phyloP scores from a whole-genome alignment of 35 echinoderm and acorn worm species.

The Stichopus chloronotus region DNA sequence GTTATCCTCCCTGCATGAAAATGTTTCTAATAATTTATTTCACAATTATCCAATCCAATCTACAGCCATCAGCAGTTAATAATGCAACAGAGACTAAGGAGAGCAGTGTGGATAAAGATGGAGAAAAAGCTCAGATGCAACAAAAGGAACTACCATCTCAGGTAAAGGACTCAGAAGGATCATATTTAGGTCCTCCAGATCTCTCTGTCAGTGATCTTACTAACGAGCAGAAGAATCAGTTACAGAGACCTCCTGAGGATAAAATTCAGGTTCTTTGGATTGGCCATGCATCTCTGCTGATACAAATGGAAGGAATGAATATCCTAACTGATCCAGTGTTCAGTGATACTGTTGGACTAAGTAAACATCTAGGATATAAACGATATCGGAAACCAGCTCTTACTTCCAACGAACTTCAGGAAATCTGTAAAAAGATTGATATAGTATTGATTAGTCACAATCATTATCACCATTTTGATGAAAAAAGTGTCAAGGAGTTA shows the following conservation, averaged over 20 bases:
- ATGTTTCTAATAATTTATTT: no score
- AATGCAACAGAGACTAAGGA: no score
- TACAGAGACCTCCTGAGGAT: neutral
- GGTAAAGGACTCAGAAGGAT: no score
- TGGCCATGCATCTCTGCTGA: conserved; percentile 48
- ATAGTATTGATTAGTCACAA: conserved; percentile 44
- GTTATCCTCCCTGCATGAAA: no score
- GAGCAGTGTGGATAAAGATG: no score
- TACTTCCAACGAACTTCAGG: neutral
- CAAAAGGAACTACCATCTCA: no score
- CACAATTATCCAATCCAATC: no score
- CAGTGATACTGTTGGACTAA: neutral
- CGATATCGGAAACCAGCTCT: conserved; percentile 35
- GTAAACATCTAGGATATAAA: neutral
- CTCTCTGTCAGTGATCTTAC: neutral
- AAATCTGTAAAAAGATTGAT: neutral
- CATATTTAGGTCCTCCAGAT: neutral
- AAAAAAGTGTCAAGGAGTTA: neutral
- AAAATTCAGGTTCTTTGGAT: conserved; percentile 31
- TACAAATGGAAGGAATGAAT: conserved; percentile 35
- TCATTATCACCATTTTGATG: conserved; percentile 45
- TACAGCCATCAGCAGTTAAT: no score
- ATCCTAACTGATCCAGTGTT: conserved; percentile 48
- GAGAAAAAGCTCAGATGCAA: no score
- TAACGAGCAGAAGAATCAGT: neutral